phyloP scores from a whole-genome alignment of 2,113 vertebrate genomes.

The Petrocephalus zakoni region DNA sequence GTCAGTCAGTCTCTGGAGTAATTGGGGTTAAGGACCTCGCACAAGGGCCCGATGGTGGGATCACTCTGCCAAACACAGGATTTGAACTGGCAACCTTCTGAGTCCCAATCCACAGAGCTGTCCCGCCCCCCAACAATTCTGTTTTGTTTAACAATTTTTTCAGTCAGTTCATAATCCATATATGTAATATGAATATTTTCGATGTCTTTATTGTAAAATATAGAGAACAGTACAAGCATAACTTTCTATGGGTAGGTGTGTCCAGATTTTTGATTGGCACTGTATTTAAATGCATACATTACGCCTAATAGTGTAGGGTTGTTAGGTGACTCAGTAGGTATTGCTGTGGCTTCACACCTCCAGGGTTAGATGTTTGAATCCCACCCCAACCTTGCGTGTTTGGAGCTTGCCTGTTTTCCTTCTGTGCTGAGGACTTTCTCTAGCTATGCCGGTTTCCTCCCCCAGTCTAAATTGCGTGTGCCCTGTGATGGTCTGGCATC shows the following conservation, averaged over 20 bases:
- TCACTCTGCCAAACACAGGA: not conserved
- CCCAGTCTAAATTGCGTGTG: not conserved
- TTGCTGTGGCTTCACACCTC: not conserved
- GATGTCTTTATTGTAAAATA: too few relatives aligned
- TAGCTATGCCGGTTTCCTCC: not conserved
- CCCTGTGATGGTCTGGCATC: not conserved
- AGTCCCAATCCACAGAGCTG: not conserved
- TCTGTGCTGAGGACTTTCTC: not conserved
- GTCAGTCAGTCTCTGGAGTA: not conserved
- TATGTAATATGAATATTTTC: too few relatives aligned
- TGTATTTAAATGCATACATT: not conserved
- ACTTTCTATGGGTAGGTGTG: not conserved
- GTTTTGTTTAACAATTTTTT: not conserved
- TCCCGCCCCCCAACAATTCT: not conserved
- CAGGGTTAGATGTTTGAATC: not conserved
- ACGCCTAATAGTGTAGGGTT: not conserved
- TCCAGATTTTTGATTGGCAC: not conserved
- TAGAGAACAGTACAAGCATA: not conserved
- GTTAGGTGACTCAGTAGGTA: not conserved
- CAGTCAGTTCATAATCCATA: too few relatives aligned
- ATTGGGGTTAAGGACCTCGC: not conserved
- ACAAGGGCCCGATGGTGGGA: not conserved
- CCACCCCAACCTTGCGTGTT: not conserved
- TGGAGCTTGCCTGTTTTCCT: not conserved
- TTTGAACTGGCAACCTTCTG: not conserved